Percentiles rank a stretch among this genome's conserved stretches.
phyloP scores from a whole-genome alignment of 2,797 vertebrate genomes.

The Champsocephalus gunnari region DNA sequence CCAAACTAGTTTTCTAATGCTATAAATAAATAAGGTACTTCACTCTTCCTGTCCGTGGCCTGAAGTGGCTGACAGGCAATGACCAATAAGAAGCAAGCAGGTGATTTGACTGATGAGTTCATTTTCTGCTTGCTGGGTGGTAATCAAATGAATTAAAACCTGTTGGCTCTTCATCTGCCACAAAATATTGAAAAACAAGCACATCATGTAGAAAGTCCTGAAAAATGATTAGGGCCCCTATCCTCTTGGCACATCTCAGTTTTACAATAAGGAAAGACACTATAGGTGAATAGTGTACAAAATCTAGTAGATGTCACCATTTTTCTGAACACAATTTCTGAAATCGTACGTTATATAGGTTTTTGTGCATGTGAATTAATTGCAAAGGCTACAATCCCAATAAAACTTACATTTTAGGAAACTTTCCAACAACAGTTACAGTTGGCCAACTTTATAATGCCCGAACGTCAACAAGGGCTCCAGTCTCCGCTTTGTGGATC shows the following conservation, averaged over 20 bases:
- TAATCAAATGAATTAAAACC: background rate
- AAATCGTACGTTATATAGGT: too few species aligned
- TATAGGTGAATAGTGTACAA: too few species aligned
- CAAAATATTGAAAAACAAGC: background rate
- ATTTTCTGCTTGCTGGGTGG: background rate
- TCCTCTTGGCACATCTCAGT: background rate
- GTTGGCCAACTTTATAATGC: too few species aligned
- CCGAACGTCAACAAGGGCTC: too few species aligned
- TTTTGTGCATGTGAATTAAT: too few species aligned
- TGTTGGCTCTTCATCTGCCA: background rate
- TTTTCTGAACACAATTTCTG: too few species aligned
- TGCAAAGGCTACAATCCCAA: too few species aligned
- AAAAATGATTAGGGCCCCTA: background rate
- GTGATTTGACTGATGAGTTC: background rate
- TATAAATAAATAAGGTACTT: background rate
- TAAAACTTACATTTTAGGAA: too few species aligned
- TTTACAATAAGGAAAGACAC: background rate
- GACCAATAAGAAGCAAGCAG: background rate
- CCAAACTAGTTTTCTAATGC: background rate
- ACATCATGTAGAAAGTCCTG: background rate
- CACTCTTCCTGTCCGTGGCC: background rate
- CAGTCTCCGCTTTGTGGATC: too few species aligned
- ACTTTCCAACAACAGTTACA: too few species aligned
- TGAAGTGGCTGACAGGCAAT: background rate
- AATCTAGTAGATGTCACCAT: too few species aligned